phyloP scores from a whole-genome alignment of 2,888 invertebrate genomes.

The Priapulus caudatus region DNA sequence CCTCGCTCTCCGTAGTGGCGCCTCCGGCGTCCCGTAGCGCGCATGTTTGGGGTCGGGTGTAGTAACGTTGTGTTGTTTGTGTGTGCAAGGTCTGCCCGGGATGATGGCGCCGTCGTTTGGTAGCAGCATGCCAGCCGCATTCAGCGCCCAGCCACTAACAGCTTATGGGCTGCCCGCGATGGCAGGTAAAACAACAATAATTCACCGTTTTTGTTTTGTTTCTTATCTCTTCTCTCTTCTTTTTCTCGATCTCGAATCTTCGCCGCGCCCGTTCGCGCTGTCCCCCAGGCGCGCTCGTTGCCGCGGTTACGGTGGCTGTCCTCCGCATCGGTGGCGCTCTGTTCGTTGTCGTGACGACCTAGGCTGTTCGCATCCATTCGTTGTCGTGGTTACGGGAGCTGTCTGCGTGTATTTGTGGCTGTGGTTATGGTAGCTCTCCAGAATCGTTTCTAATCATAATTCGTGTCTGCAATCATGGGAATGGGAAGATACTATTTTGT shows the following conservation, averaged over 20 bases:
- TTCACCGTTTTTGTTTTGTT: background rate
- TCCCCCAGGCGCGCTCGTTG: background rate
- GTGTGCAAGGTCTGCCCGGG: slow-evolving; percentile 1
- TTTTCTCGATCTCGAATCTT: background rate
- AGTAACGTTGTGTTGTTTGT: background rate
- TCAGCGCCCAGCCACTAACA: too few relatives aligned
- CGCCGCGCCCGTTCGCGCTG: background rate
- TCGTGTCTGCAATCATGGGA: too few relatives aligned
- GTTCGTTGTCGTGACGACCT: too few relatives aligned
- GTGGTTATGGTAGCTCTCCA: too few relatives aligned
- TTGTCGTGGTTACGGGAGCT: too few relatives aligned
- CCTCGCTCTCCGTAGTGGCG: too few relatives aligned
- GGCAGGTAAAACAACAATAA: background rate
- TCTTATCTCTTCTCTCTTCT: background rate
- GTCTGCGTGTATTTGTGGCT: too few relatives aligned
- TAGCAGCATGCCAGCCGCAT: background rate
- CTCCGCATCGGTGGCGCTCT: too few relatives aligned
- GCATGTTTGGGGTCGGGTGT: background rate
- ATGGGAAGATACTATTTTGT: too few relatives aligned
- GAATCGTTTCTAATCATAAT: too few relatives aligned
- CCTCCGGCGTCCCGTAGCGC: background rate
- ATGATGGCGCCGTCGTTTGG: slow-evolving; percentile 1
- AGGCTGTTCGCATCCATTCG: too few relatives aligned
- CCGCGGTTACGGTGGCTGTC: too few relatives aligned
- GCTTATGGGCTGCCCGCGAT: slow-evolving; percentile 3